Conservation (phyloP, 2,113 vertebrate genomes). For the Drymodes brunneopygia region DNA sequence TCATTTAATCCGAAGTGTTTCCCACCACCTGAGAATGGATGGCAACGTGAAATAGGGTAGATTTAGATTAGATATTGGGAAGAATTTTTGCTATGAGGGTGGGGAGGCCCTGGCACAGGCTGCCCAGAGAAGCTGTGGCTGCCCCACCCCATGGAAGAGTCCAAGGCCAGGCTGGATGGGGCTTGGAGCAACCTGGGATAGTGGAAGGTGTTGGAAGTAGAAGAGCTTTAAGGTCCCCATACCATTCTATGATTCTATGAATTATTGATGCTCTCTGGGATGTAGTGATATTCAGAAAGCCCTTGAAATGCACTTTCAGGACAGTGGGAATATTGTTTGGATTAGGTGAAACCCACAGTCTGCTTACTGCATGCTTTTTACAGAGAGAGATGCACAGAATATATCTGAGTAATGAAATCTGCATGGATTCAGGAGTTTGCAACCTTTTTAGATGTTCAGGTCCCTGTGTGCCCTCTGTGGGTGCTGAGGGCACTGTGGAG, state of each 20-base stretch:
- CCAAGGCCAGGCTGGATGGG: accelerated
- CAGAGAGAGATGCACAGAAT: not conserved
- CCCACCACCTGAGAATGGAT: not conserved
- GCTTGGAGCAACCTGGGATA: not conserved
- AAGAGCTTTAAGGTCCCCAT: not conserved
- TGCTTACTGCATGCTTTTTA: not conserved
- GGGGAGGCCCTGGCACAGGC: accelerated
- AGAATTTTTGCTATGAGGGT: not conserved
- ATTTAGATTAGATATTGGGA: not conserved
- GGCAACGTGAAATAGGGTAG: not conserved
- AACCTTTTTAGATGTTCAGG: not conserved
- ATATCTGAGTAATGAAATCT: not conserved
- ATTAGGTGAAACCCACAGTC: not conserved
- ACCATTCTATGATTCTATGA: not conserved
- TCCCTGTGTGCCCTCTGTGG: not conserved
- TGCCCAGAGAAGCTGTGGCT: not conserved
- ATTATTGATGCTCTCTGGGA: not conserved
- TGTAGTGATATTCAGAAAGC: not conserved
- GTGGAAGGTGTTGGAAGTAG: not conserved
- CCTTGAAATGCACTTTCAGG: not conserved
- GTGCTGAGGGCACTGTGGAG: not conserved
- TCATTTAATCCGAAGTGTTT: not conserved
- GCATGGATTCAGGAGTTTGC: not conserved
- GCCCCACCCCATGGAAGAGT: not conserved
- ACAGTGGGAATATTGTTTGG: not conserved